Evolutionary conservation across 2,113 vertebrate species (phyloP), one percentile per base, ranked within the genome.

Genomic region (Procavia capensis): DNA sequence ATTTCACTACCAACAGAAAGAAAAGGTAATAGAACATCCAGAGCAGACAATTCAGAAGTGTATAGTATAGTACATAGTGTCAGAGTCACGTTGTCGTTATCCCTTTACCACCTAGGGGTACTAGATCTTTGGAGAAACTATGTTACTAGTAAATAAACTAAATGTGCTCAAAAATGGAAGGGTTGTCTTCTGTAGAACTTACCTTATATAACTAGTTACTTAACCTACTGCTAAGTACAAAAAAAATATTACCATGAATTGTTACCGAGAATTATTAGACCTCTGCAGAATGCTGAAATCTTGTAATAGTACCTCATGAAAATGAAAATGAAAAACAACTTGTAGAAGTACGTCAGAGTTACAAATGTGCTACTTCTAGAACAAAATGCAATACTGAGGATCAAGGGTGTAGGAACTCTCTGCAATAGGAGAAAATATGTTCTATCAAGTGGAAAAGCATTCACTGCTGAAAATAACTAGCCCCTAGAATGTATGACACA

Each of bases 151-250:
- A 82, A 86, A 79, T 41, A 92, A 76, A 78, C 94, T 68, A 61
- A 88, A 66, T 93, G 82, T 89, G 19, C 14, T 90, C 39, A 78
- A 90, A 90, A 93, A 90, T 80, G 50, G 27, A 84, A 90, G 5
- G 4, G 1, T 19, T 84, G 34, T 88, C 50, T 84, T 91, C 36
- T 80, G 39, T 93, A 80, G 43, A 78, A 90, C 7, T 87, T 83
- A 61, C 17, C 29, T 85, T 88, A 34, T 39, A 41, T 29, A 87
- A 76, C 63, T 83, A 85, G 19, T 29, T 79, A n/a, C 72, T 88
- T 91, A 93, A 83, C 57, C 41, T 76, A 84, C 29, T 29, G 76
- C 85, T 36, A 81, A 50, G 24, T 95, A 5, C 11, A 76, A 94
- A 79, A 41, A 41, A 45, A 47, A 85, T 47, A 31, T 57, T 27